phyloP scores from a whole-genome alignment of 2,797 vertebrate species.

The Halcyon chelicuti region DNA sequence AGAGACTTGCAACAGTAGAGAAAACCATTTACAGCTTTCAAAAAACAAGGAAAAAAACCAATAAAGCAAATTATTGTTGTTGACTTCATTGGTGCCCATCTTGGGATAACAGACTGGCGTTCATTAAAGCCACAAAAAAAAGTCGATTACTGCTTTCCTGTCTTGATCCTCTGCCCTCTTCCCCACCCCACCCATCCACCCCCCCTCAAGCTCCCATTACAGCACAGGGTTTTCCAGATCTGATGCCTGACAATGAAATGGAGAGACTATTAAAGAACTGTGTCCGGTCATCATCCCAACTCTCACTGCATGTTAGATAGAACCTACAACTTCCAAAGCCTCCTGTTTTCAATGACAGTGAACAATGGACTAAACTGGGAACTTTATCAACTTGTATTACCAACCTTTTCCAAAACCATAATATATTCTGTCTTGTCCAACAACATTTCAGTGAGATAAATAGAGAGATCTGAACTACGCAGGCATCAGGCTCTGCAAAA shows the following conservation, averaged over 20 bases:
- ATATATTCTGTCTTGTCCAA: not conserved
- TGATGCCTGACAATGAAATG: not conserved
- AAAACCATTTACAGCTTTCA: not conserved
- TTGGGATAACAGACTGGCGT: not conserved
- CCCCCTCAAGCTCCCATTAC: not conserved
- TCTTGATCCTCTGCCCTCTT: not conserved
- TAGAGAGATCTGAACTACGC: not conserved
- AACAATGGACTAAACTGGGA: not conserved
- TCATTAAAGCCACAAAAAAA: not conserved
- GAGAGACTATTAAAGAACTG: not conserved
- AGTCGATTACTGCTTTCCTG: not conserved
- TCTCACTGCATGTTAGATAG: not conserved
- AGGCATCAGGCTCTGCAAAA: not conserved
- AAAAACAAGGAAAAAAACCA: not conserved
- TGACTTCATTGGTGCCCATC: not conserved
- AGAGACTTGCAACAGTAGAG: not conserved
- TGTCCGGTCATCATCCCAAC: not conserved
- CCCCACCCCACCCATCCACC: no score
- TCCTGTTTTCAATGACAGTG: not conserved
- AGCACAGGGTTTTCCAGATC: not conserved
- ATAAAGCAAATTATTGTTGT: not conserved
- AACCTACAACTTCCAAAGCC: not conserved
- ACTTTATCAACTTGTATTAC: not conserved
- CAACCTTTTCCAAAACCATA: not conserved
- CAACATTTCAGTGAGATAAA: not conserved